Percentiles rank a stretch among this genome's conserved stretches.
phyloP scores from a whole-genome alignment of 2,888 invertebrate species.

The Criorhina ranunculi region DNA sequence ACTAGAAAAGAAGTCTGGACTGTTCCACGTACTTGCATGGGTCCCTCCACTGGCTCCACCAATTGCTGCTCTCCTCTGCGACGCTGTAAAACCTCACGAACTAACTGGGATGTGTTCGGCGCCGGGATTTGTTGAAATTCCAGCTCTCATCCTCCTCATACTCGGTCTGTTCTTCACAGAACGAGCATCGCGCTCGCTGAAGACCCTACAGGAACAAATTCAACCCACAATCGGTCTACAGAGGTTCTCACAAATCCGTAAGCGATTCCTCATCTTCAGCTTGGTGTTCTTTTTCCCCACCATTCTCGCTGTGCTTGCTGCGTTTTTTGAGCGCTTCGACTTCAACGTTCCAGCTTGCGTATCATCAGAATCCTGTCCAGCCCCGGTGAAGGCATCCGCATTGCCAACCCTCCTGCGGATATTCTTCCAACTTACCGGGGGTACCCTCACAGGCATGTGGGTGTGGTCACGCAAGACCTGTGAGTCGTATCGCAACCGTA shows the following conservation, averaged over 20 bases:
- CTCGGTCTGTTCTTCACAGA: conserved; percentile 83
- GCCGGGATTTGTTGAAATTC: conserved; percentile 83
- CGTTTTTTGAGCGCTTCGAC: conserved; percentile 82
- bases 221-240: conserved; percentile 82
- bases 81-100: conserved; percentile 91
- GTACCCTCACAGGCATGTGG: conserved; percentile 84
- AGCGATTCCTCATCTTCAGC: conserved; percentile 83
- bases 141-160: conserved; percentile 81
- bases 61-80: conserved; percentile 91
- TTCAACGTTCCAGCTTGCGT: conserved; percentile 81
- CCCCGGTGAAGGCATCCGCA: conserved; percentile 79
- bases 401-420: conserved; percentile 81
- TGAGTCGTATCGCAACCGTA: conserved; percentile 83
- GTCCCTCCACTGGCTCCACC: conserved; percentile 94
- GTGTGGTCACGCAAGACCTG: conserved; percentile 84
- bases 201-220: conserved; percentile 82
- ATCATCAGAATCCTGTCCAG: conserved; percentile 81
- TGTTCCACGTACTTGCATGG: conserved; percentile 95
- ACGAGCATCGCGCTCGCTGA: conserved; percentile 83
- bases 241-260: conserved; percentile 83
- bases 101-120: conserved; percentile 93
- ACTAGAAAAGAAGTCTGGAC: conserved; percentile 92
- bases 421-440: conserved; percentile 83
- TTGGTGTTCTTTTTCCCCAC: conserved; percentile 83
- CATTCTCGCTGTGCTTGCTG: conserved; percentile 80